Evolutionary conservation across 1,140 invertebrate genomes (phyloP).

Genomic region (Drosophila navojoa): DNA sequence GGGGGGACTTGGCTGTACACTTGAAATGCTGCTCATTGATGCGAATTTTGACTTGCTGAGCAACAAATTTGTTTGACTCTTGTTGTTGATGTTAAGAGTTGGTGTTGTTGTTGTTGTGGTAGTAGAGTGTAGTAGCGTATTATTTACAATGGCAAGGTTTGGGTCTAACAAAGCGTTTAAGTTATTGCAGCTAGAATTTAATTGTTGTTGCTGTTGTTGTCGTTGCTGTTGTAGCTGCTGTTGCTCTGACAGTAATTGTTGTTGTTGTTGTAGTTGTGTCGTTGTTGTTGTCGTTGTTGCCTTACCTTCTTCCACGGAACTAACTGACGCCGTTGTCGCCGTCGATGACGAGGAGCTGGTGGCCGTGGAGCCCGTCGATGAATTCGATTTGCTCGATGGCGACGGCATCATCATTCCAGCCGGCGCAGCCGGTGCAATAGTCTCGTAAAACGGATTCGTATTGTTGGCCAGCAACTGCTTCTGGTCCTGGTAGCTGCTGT

Average conservation of each 20-base stretch:
- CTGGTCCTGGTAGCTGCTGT: slow-evolving; percentile 62
- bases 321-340: slow-evolving; percentile 49
- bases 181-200: slow-evolving; percentile 38
- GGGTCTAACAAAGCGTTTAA: slow-evolving; percentile 21
- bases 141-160: slow-evolving; percentile 69
- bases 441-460: slow-evolving; percentile 79
- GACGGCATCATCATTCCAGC: slow-evolving; percentile 77
- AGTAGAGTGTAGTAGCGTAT: slow-evolving; percentile 55
- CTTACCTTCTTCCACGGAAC: slow-evolving; percentile 82
- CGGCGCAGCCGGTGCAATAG: slow-evolving; percentile 38
- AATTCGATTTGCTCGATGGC: slow-evolving; percentile 78
- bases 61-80: slow-evolving; percentile 32
- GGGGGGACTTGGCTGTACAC: slow-evolving; percentile 61
- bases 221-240: not conserved
- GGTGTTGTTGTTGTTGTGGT: slow-evolving; percentile 40
- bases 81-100: slow-evolving; percentile 33
- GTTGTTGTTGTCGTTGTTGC: slow-evolving; percentile 7
- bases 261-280: slow-evolving; percentile 7
- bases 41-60: slow-evolving; percentile 57
- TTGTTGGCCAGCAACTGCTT: slow-evolving; percentile 75
- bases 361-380: slow-evolving; percentile 78
- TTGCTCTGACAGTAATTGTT: not conserved
- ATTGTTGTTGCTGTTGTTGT: slow-evolving; percentile 2
- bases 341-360: slow-evolving; percentile 73
- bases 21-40: slow-evolving; percentile 74